A percentile compares a stretch with the other conserved stretches of the same genome.
Evolutionary conservation across 1,140 invertebrate genomes (phyloP).

Genomic region (Idris sp.): DNA sequence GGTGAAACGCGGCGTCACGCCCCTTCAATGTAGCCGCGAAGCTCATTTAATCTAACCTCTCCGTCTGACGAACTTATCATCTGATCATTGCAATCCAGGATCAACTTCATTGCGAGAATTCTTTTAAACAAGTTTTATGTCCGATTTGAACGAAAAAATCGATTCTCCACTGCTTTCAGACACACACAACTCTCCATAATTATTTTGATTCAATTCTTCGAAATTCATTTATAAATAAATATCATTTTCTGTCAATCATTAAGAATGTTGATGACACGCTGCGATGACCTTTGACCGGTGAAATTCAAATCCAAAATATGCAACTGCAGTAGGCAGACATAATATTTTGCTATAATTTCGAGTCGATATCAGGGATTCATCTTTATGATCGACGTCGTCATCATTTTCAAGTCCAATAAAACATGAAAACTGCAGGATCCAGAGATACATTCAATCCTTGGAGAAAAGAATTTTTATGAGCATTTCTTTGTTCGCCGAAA

Average conservation of each 20-base stretch:
- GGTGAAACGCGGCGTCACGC: constrained; percentile 57
- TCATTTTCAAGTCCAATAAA: constrained; percentile 51
- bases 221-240: no score
- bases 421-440: constrained; percentile 38
- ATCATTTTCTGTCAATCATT: constrained; percentile 38
- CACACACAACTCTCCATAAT: no score
- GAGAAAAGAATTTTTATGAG: constrained; percentile 43
- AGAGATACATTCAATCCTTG: constrained; percentile 39
- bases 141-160: neutral
- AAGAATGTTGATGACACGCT: constrained; percentile 20
- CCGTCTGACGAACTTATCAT: constrained; percentile 38
- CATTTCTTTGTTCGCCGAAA: constrained; percentile 37
- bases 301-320: constrained; percentile 11
- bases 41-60: constrained; percentile 45
- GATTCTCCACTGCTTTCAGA: no score
- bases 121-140: constrained; percentile 22
- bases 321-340: neutral
- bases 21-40: constrained; percentile 59
- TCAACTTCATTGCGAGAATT: constrained; percentile 34
- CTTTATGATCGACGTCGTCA: constrained; percentile 61
- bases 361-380: no score
- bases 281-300: constrained; percentile 10
- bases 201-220: no score
- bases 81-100: constrained; percentile 43
- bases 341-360: constrained; percentile 36